Evolutionary conservation across 2,797 vertebrate species (phyloP), one percentile per base, ranked within the genome.

Genomic region (Liparis tanakae): DNA sequence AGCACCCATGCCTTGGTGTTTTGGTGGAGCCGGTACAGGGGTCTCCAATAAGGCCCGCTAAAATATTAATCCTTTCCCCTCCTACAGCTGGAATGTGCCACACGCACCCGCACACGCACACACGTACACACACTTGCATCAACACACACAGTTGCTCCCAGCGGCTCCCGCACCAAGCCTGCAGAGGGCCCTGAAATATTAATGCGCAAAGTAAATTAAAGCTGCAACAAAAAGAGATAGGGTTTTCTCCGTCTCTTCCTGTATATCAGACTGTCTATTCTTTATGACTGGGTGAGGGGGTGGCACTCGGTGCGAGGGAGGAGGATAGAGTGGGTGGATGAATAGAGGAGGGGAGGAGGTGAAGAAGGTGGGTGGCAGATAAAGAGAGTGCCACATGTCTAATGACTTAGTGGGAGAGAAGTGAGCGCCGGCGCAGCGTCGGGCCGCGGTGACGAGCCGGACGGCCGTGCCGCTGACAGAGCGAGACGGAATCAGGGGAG

Each of bases 161-260:
- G 79, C 39, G 83, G 85, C 87, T 92, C 85, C 84, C 46, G 65
- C 91, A 82, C 87, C 81, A 79, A 93, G 92, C 87, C 92, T 93
- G 90, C 91, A 91, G 90, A 93, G 91, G 89, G 90, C 88, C 82
- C 88, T 95, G 90, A 94, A 95, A 95, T 95, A 95, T 95, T 95
- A 94, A 95, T 94, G 94, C 37, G 85, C 76, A 91, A 93, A 94
- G 94, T 94, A 95, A 94, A 95, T 95, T 94, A 95, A 94, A 94
- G 93, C 92, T 86, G 89, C 91, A 94, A 93, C 92, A 93, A 92
- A 93, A 92, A 92, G 88, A 90, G 89, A 93, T 86, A 85, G 87
- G 89, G 85, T 55, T 88, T 91, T 91, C 85, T 92, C 91, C 85
- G 88, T 92, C 88, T 91, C 80, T 85, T 87, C 78, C 79, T 91